Percentiles rank a stretch among this genome's conserved stretches.
These are phyloP conservation scores for Nebria ingens DNA, from an alignment of 1,140 invertebrate genomes.

Conservation along the genomic window DNA sequence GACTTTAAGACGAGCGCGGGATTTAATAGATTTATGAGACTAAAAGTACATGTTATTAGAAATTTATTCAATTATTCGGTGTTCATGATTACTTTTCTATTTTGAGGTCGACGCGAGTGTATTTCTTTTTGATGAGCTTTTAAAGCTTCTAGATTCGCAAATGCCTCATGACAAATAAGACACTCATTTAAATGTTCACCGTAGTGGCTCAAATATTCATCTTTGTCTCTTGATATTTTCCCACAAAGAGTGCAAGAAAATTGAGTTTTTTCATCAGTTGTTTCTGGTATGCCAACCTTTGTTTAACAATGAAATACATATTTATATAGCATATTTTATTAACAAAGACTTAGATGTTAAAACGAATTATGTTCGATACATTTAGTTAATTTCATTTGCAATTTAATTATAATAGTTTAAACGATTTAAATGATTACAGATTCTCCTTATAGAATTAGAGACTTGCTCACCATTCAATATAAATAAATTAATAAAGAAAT, in stretches of 20 bases:
- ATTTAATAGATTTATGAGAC: background rate
- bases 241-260: conserved; percentile 43
- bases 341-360: no score
- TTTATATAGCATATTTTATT: no score
- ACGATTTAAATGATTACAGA: no score
- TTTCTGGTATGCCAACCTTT: conserved; percentile 14
- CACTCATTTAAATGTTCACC: conserved; percentile 41
- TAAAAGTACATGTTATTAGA: background rate
- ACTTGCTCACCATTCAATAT: no score
- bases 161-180: conserved; percentile 35
- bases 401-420: no score
- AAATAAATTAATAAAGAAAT: conserved; percentile 3
- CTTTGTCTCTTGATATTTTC: conserved; percentile 37
- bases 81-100: background rate
- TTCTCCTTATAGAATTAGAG: no score
- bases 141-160: conserved; percentile 35
- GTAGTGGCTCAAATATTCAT: conserved; percentile 37
- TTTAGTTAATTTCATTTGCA: no score
- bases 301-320: conserved; percentile 9
- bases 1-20: background rate
- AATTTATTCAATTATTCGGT: no score
- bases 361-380: no score
- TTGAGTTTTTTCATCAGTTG: conserved; percentile 4
- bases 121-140: conserved; percentile 36
- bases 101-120: conserved; percentile 17